Evolutionary conservation across 2,888 invertebrate species (phyloP).

Genomic region (Rutpela maculata): DNA sequence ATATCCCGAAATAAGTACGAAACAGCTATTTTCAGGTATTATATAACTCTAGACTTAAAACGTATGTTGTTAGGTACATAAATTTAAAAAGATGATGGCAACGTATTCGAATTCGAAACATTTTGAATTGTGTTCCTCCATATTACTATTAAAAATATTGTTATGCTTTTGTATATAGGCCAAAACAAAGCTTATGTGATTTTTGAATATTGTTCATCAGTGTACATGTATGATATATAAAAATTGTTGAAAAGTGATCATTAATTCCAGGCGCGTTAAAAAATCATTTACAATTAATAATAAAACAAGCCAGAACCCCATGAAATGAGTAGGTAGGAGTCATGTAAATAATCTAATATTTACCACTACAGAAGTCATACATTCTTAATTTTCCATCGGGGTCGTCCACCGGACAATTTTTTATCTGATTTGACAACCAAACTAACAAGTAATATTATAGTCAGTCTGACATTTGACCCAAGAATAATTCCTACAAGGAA

Average conservation of each 20-base stretch:
- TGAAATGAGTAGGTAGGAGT: conserved; percentile 16
- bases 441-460: neutral
- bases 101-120: conserved; percentile 25
- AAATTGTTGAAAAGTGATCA: conserved; percentile 47
- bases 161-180: conserved; percentile 42
- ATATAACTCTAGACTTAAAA: conserved; percentile 16
- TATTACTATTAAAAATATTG: conserved; percentile 41
- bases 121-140: conserved; percentile 51
- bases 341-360: conserved; percentile 17
- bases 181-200: conserved; percentile 64
- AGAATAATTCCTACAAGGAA: too few relatives aligned
- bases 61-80: conserved; percentile 13
- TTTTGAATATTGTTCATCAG: conserved; percentile 63
- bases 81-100: conserved; percentile 13
- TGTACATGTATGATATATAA: conserved; percentile 56
- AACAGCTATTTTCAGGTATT: neutral
- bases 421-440: neutral
- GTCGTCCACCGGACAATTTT: neutral
- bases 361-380: conserved; percentile 3
- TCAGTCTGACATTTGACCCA: too few relatives aligned
- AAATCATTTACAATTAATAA: conserved; percentile 7
- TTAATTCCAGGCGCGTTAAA: conserved; percentile 10
- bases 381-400: neutral
- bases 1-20: neutral
- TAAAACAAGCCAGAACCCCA: conserved; percentile 18